phyloP scores from a whole-genome alignment of 2,888 invertebrate genomes.

The Chymomyza amoena region DNA sequence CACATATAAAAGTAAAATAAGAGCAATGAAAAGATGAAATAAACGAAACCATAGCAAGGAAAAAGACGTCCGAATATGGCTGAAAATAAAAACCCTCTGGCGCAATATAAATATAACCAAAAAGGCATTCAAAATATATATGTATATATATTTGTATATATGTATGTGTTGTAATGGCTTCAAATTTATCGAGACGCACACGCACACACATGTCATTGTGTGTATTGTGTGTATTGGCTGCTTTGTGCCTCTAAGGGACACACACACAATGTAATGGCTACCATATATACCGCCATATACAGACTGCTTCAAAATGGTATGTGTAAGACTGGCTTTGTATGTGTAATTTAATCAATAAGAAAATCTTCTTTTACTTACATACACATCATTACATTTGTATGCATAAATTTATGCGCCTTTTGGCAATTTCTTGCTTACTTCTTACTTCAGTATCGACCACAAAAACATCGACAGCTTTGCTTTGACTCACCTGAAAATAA shows the following conservation, averaged over 20 bases:
- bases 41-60: conserved; percentile 15
- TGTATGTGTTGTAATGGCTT: conserved; percentile 17
- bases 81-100: conserved; percentile 14
- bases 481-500: conserved; percentile 52
- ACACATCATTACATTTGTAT: conserved; percentile 39
- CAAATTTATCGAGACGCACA: conserved; percentile 25
- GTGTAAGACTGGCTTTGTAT: neutral
- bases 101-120: conserved; percentile 33
- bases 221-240: conserved; percentile 25
- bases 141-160: conserved; percentile 33
- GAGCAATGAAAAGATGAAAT: neutral
- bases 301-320: neutral
- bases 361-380: conserved; percentile 57
- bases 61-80: conserved; percentile 7
- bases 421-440: neutral
- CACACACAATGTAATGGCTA: neutral
- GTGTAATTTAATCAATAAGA: conserved; percentile 62
- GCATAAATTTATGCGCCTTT: conserved; percentile 3
- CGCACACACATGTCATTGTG: neutral
- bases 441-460: neutral
- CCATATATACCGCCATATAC: neutral
- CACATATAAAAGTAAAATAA: no score
- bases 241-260: neutral
- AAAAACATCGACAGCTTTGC: neutral
- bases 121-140: conserved; percentile 30